Conservation (phyloP, 2,113 vertebrate species). For the Saccopteryx leptura region DNA sequence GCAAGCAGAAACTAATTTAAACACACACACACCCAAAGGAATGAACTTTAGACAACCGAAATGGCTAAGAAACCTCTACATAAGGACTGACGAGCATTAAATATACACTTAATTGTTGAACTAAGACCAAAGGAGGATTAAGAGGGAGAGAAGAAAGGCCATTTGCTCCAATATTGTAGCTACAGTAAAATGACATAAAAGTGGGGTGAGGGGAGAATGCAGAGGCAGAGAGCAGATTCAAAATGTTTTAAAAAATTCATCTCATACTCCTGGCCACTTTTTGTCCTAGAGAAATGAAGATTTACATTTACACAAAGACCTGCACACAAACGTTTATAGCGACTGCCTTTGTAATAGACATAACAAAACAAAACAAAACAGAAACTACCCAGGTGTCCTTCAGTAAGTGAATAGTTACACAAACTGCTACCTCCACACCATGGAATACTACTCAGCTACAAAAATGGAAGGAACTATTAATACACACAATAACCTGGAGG, state of each 20-base stretch:
- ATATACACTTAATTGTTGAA: background rate
- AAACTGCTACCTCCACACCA: background rate
- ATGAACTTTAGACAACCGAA: background rate
- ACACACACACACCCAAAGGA: background rate
- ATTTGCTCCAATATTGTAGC: background rate
- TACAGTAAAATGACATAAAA: background rate
- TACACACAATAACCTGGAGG: background rate
- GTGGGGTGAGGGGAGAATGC: background rate
- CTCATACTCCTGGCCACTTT: background rate
- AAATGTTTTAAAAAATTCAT: background rate
- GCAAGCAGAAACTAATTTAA: background rate
- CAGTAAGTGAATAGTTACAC: background rate
- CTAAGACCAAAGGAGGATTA: background rate
- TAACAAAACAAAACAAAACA: background rate
- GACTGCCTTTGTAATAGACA: background rate
- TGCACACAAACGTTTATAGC: background rate
- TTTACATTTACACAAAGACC: background rate
- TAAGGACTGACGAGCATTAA: background rate
- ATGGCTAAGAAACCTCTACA: too few relatives aligned
- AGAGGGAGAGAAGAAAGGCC: background rate
- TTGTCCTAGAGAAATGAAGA: background rate
- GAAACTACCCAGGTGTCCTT: background rate
- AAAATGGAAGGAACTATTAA: background rate
- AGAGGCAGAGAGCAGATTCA: background rate
- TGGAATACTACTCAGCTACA: background rate